Evolutionary conservation across 2,113 vertebrate genomes (phyloP).

Genomic region (Scomber scombrus): DNA sequence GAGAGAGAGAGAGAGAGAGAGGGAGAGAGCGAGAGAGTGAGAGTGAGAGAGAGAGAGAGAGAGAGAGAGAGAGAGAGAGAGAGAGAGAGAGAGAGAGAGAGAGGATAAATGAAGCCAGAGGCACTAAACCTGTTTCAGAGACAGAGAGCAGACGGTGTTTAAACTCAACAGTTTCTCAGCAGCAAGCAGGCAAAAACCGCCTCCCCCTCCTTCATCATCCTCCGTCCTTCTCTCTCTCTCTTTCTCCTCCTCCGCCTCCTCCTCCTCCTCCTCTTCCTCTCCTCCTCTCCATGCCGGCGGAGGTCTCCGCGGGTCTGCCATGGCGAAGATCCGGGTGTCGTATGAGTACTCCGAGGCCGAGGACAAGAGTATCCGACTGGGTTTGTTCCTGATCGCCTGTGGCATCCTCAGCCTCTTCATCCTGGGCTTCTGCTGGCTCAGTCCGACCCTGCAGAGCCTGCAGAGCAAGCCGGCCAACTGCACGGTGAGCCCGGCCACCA

Average conservation of each 20-base stretch:
- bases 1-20: not conserved
- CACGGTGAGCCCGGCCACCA: constrained; percentile 70
- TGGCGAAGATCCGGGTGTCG: constrained; percentile 92
- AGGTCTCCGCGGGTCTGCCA: constrained; percentile 75
- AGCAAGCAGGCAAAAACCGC: constrained; percentile 16
- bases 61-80: not conserved
- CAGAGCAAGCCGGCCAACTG: constrained; percentile 81
- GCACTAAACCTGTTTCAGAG: constrained; percentile 31
- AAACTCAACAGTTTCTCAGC: constrained; percentile 52
- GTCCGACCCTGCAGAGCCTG: constrained; percentile 78
- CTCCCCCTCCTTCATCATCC: constrained; percentile 3
- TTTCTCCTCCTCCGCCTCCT: constrained; percentile 18
- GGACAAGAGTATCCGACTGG: constrained; percentile 96
- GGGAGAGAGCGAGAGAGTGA: too few relatives aligned
- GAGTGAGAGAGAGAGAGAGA: not conserved
- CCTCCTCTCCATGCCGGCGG: constrained; percentile 68
- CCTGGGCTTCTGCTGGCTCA: constrained; percentile 81
- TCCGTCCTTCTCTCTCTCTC: constrained; percentile 6
- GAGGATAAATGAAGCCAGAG: constrained; percentile 27
- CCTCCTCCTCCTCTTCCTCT: constrained; percentile 42
- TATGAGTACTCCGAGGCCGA: constrained; percentile 97
- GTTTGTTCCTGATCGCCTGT: constrained; percentile 94
- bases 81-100: not conserved
- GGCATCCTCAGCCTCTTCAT: constrained; percentile 94
- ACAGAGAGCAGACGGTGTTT: constrained; percentile 40